phyloP scores from a whole-genome alignment of 1,140 invertebrate species.

The Aphidius ervi region DNA sequence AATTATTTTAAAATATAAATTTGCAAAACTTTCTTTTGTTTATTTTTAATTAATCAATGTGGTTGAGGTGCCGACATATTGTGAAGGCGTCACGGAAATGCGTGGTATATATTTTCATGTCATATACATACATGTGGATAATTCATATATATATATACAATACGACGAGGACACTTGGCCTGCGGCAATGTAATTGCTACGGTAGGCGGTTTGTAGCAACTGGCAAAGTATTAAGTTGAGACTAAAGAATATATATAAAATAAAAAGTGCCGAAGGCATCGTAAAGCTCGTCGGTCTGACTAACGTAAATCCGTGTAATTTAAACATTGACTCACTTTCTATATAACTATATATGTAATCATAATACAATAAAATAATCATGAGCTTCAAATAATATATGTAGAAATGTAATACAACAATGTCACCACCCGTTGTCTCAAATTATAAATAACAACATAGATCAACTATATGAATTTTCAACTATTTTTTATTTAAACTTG shows the following conservation, averaged over 20 bases:
- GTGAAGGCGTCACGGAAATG: constrained; percentile 13
- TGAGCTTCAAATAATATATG: no score
- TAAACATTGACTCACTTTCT: constrained; percentile 42
- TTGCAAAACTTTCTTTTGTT: background rate
- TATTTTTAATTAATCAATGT: constrained; percentile 9
- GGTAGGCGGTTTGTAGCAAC: constrained; percentile 28
- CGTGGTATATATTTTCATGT: constrained; percentile 6
- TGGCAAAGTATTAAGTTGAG: background rate
- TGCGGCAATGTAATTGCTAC: constrained; percentile 31
- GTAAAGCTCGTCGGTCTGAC: constrained; percentile 34
- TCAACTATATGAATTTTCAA: no score
- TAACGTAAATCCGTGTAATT: constrained; percentile 36
- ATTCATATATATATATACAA: no score
- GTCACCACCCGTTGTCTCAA: no score
- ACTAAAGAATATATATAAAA: constrained; percentile 27
- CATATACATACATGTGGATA: constrained; percentile 1
- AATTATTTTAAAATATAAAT: constrained; percentile 7
- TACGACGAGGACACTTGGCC: constrained; percentile 3
- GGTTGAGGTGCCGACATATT: constrained; percentile 21
- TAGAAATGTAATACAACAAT: no score
- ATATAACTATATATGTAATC: constrained; percentile 1
- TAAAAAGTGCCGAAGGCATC: constrained; percentile 26
- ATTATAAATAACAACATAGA: no score
- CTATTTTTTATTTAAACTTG: no score
- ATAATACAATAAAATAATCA: no score